Conservation (phyloP, 1,140 invertebrate species). For the Holcopasites calliopsidis region DNA sequence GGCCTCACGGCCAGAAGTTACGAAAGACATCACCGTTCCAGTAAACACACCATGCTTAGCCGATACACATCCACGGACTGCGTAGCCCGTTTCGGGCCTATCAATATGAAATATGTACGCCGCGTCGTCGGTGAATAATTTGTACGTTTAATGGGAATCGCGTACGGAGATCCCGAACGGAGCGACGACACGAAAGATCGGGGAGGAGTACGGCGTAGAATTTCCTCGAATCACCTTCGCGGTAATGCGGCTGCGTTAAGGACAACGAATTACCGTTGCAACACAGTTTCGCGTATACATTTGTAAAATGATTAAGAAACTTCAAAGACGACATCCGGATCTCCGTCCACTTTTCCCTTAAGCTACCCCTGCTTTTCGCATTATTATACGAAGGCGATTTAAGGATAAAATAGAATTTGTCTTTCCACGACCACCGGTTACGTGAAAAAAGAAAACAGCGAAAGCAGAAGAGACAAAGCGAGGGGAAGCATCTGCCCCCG, state of each 20-base stretch:
- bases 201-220: not conserved
- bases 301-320: too few relatives aligned
- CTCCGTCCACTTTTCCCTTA: too few relatives aligned
- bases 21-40: constrained; percentile 35
- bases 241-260: too few relatives aligned
- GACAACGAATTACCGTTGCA: too few relatives aligned
- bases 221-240: not conserved
- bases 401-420: too few relatives aligned
- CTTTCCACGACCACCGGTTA: too few relatives aligned
- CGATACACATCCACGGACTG: not conserved
- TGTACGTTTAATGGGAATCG: not conserved
- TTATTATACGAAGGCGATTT: too few relatives aligned
- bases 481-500: not conserved
- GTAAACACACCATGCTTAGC: not conserved
- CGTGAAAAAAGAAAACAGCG: not conserved
- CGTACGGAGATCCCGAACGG: too few relatives aligned
- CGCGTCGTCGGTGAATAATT: constrained; percentile 19
- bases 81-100: not conserved
- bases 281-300: too few relatives aligned
- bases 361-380: too few relatives aligned
- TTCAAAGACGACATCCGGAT: too few relatives aligned
- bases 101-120: constrained; percentile 30
- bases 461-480: not conserved
- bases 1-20: constrained; percentile 19
- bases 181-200: not conserved